Evolutionary conservation across 2,888 invertebrate genomes (phyloP).

Genomic region (Xanthia icteritia): DNA sequence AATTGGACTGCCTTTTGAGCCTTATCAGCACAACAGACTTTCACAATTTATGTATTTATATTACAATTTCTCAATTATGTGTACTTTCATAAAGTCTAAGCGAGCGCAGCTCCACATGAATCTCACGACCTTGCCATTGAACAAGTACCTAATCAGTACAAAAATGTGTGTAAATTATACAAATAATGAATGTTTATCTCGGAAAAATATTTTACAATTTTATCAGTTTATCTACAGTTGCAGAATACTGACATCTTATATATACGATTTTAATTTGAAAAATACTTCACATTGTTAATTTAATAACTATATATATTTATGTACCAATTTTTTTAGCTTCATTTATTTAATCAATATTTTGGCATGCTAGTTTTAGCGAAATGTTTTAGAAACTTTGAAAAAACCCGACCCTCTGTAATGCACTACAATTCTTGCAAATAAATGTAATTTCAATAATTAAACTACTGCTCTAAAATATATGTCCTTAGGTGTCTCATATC

Average conservation of each 20-base stretch:
- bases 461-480: conserved; percentile 35
- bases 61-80: neutral
- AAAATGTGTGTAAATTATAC: conserved; percentile 15
- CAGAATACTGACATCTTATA: conserved; percentile 4
- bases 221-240: conserved; percentile 41
- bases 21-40: neutral
- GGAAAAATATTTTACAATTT: conserved; percentile 20
- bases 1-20: neutral
- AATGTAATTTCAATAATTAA: conserved; percentile 17
- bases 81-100: neutral
- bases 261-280: too few species aligned
- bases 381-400: too few species aligned
- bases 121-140: conserved; percentile 45
- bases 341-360: too few species aligned
- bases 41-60: neutral
- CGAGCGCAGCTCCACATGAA: neutral
- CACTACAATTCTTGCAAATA: too few species aligned
- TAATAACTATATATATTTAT: too few species aligned
- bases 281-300: too few species aligned
- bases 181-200: conserved; percentile 40
- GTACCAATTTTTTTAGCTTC: too few species aligned
- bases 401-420: too few species aligned
- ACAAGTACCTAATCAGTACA: conserved; percentile 16
- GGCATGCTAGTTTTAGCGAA: too few species aligned
- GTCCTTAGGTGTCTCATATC: conserved; percentile 42